Evolutionary conservation across 2,113 vertebrate species (phyloP).

Genomic region (Mola mola): DNA sequence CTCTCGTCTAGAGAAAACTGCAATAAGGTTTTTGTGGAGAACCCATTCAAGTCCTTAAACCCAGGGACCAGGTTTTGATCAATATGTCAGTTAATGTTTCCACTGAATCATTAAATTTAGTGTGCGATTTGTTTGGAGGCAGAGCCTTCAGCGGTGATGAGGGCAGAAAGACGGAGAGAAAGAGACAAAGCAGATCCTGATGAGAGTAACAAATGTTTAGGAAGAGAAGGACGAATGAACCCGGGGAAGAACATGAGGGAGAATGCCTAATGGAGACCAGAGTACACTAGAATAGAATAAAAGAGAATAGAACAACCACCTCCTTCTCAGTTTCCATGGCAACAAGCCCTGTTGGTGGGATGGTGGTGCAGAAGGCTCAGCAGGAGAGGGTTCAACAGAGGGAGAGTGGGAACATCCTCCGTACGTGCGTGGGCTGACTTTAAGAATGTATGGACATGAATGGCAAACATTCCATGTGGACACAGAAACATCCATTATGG

Average conservation of each 20-base stretch:
- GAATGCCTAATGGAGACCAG: conserved; percentile 21
- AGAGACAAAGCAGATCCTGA: neutral
- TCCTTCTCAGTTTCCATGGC: conserved; percentile 67
- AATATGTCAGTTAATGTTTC: too few species aligned
- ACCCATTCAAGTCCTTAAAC: too few species aligned
- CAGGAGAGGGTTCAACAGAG: conserved; percentile 60
- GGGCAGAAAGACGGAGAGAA: neutral
- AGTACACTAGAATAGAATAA: conserved; percentile 52
- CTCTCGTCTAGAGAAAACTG: too few species aligned
- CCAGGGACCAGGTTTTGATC: too few species aligned
- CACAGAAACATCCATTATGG: too few species aligned
- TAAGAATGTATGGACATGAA: conserved; percentile 9
- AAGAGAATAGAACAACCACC: conserved; percentile 56
- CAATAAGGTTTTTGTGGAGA: too few species aligned
- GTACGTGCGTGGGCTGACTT: conserved; percentile 15
- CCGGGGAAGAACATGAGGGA: neutral
- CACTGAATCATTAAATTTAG: neutral
- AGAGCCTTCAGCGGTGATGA: neutral
- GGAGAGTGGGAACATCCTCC: conserved; percentile 74
- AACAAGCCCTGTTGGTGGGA: conserved; percentile 70
- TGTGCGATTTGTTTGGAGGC: neutral
- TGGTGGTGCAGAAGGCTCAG: conserved; percentile 67
- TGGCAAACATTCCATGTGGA: neutral
- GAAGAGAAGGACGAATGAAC: conserved; percentile 15
- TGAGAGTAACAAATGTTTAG: neutral